Percentiles rank a stretch among this genome's conserved stretches.
phyloP scores from a whole-genome alignment of 2,888 invertebrate genomes.

The Imbricaverruca yamaguchii region DNA sequence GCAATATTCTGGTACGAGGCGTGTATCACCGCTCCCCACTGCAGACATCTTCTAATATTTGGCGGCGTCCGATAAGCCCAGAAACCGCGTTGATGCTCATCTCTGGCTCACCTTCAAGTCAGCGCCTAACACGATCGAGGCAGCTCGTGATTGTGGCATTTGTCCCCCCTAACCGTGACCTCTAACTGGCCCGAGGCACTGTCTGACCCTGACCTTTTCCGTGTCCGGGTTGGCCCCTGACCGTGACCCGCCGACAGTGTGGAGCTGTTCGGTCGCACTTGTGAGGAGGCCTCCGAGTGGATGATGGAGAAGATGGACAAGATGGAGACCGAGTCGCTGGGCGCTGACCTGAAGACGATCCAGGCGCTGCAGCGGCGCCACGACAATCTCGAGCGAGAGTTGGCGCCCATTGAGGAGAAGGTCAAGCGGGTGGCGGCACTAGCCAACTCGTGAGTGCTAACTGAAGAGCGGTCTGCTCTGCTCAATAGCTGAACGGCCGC shows the following conservation, averaged over 20 bases:
- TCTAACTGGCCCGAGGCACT: too few species aligned
- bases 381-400: conserved; percentile 85
- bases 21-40: too few species aligned
- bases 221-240: neutral
- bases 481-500: too few species aligned
- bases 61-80: too few species aligned
- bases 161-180: too few species aligned
- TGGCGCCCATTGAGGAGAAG: conserved; percentile 90
- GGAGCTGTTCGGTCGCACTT: conserved; percentile 89
- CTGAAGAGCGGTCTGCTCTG: conserved; percentile 32
- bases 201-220: too few species aligned
- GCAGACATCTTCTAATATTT: too few species aligned
- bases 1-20: too few species aligned
- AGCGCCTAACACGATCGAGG: too few species aligned
- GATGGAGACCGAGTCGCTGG: conserved; percentile 57
- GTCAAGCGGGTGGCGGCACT: conserved; percentile 73
- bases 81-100: too few species aligned
- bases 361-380: conserved; percentile 84
- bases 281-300: conserved; percentile 95
- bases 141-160: too few species aligned
- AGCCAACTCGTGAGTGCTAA: conserved; percentile 62
- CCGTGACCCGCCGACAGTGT: conserved; percentile 53
- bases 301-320: conserved; percentile 93
- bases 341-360: conserved; percentile 82
- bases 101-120: too few species aligned